Evolutionary conservation across 2,888 invertebrate species (phyloP).

Genomic region (Camptogramma bilineatum): DNA sequence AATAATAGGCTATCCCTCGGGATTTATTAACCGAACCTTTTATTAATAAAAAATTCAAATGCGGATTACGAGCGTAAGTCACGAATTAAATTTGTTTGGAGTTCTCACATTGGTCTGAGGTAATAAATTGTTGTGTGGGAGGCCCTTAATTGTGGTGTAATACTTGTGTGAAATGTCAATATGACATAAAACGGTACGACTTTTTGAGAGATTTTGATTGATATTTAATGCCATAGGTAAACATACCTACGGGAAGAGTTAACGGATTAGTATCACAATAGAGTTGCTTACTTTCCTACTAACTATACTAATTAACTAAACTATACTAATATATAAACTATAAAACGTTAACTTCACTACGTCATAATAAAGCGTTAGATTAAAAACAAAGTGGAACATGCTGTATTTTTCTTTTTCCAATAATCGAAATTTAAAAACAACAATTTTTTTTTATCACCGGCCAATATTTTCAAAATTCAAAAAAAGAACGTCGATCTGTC

Average conservation of each 20-base stretch:
- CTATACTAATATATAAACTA: no score
- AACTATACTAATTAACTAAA: no score
- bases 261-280: no score
- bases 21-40: constrained; percentile 57
- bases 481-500: constrained; percentile 27
- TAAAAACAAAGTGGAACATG: no score
- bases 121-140: constrained; percentile 44
- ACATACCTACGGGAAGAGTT: no score
- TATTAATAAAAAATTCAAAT: constrained; percentile 85
- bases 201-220: neutral
- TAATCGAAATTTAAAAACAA: neutral
- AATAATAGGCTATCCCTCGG: constrained; percentile 58
- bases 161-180: constrained; percentile 69
- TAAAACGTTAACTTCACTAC: no score
- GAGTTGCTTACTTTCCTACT: no score
- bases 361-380: no score
- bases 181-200: constrained; percentile 33
- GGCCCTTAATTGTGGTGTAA: constrained; percentile 46
- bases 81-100: constrained; percentile 73
- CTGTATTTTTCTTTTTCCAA: neutral
- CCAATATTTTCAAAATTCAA: constrained; percentile 23
- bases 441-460: neutral
- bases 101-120: constrained; percentile 36
- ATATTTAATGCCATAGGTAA: neutral
- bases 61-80: constrained; percentile 74